Percentiles rank a stretch among this genome's conserved stretches.
Conservation (phyloP, 1,140 invertebrate genomes). For the Drosophila equinoxialis region DNA sequence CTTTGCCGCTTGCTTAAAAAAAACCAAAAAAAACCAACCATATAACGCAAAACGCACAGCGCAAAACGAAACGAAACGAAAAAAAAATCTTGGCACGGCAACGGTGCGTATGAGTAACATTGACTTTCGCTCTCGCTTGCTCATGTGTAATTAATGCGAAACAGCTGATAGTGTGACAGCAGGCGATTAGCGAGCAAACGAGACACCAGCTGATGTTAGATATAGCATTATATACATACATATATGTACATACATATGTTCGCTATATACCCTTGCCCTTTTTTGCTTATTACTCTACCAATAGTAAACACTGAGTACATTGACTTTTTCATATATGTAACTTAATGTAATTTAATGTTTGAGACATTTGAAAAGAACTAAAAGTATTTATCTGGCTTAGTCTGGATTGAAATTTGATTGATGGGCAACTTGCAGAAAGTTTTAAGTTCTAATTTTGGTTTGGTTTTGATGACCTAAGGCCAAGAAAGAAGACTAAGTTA, state of each 20-base stretch:
- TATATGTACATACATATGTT: neutral
- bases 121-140: conserved; percentile 28
- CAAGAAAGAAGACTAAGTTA: too few species aligned
- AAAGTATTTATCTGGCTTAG: too few species aligned
- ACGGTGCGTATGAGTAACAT: conserved; percentile 61
- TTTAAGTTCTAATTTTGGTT: too few species aligned
- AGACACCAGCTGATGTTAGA: conserved; percentile 10
- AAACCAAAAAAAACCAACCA: neutral
- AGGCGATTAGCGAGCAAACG: conserved; percentile 40
- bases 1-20: neutral
- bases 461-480: too few species aligned
- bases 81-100: conserved; percentile 41
- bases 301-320: neutral
- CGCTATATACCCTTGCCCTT: conserved; percentile 12
- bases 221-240: neutral
- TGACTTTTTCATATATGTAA: too few species aligned
- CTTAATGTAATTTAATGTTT: too few species aligned
- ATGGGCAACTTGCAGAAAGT: too few species aligned
- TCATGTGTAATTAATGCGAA: conserved; percentile 53
- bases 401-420: too few species aligned
- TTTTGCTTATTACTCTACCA: neutral
- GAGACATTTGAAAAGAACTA: too few species aligned
- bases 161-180: conserved; percentile 58
- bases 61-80: neutral
- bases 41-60: too few species aligned